Evolutionary conservation across 2,888 invertebrate genomes (phyloP), one percentile per base, ranked within the genome.

Genomic region (Ophion ellenae): DNA sequence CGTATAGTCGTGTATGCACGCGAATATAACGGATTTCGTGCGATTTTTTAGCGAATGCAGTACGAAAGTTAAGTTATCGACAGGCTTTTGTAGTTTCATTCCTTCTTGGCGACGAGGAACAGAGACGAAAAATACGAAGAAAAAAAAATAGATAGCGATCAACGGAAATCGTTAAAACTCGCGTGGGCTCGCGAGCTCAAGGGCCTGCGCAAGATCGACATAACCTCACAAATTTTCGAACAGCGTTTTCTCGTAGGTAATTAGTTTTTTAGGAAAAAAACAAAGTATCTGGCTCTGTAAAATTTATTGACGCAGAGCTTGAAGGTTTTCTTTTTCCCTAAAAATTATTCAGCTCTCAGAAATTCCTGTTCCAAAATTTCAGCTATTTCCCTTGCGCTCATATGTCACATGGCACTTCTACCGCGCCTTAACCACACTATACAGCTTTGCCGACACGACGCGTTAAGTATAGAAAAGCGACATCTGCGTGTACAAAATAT

Each of bases 401-500:
- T 4, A 53, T 17, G 53, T 17, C 17, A 53, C 17, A 17, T 53
- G 53, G 53, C 5, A 0, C 3, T 17, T 17, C 5, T 53, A 53
- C 1, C 53, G 1, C 17, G 17, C 14, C 5, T 47, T 11, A 47
- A 47, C 47, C 47, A 14, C 47, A 47, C 47, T 47, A 47, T 47
- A n/a, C 10, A 36, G 80, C 73, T 80, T 78, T 77, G 76, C 85
- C 83, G 77, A 83, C 83, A 86, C 61, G 59, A 74, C 79, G 36
- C 74, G 84, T 53, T 84, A 36, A 28, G 47, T 74, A 63, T 59
- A 86, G 77, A 86, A 86, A 86, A 86, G 86, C 86, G 86, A 77
- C 83, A 81, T 83, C 74, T 86, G 83, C 86, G 83, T 86, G 83
- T 86, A 86, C 86, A 86, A 86, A 84, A 86, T 84, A 86, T 86